Evolutionary conservation across 2,797 vertebrate species (phyloP), one percentile per base, ranked within the genome.

Genomic region (Thamnophis elegans): DNA sequence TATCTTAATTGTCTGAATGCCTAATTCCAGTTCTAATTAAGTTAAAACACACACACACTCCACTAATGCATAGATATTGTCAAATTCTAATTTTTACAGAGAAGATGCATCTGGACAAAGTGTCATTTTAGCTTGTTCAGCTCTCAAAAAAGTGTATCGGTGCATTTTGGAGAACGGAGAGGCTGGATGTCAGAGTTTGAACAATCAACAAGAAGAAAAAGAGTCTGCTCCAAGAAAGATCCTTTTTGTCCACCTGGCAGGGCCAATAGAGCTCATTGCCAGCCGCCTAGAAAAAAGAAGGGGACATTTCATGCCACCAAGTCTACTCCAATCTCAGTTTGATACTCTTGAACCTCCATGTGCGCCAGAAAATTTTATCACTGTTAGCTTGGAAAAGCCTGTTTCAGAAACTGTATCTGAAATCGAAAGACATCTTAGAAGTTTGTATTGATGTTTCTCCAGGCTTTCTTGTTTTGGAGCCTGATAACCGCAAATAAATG

Each of bases 231-330:
- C 91, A 14, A 90, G 97, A 9, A 96, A 97, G 88, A 97, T 99
- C 91, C 96, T 98, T 60, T 98, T 99, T 93, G 96, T 98, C 93
- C 97, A 98, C 91, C 97, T 99, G 87, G 95, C 97, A 1, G 98
- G 98, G 4, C 96, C 98, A 9, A 97, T 96, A 10, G 95, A 98
- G 20, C 8, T 98, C 88, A 98, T 99, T 94, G 96, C 97, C 90
- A 94, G 89, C 89, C 98, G 98, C 90, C 91, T 99, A 94, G 90
- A 93, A 94, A 97, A 97, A 60, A 97, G 99, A 53, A 98, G 73
- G 93, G 98, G 98, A 90, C 99, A 99, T 93, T 99, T 98, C 95
- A 99, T 99, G 99, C 97, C 97, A 10, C 95, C 96, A 22, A 94
- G 97, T 88, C 96, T 99, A 95, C 94, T 99, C 91, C 96, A 96